Base-by-base conservation (phyloP, 2,888 invertebrate species). In the Parelbella ahira region DNA sequence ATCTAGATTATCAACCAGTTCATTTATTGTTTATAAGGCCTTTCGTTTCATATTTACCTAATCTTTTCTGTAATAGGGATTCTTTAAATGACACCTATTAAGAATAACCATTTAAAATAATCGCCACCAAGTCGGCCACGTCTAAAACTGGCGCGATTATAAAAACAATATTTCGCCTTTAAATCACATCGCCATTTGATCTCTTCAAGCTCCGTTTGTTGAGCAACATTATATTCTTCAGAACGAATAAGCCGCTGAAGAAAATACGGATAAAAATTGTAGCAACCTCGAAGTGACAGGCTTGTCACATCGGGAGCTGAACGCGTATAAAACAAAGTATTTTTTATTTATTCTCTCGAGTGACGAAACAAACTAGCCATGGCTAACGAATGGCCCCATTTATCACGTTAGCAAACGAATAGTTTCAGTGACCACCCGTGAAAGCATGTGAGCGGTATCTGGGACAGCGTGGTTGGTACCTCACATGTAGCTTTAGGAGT, bases 381-480 rank as follows among this genome's bases (percentile, higher is more conserved):
- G 28, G 25, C 7, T 39, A 44, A 48, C 45, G 42, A 48, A 50
- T 46, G 44, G 29, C 10, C 24, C 20, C 44, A 44, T 44, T 42
- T 38, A 30, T 46, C 41, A 42, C 20, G 45, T 32, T 44, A 32
- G 15, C 42, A 11, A 28, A 25, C 33, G 27, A 33, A 21, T 13
- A 33, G 39, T 25, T 30, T 33, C 25, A 20, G 20, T 33, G 27
- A n/a, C 41, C 41, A 41, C 41, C 37, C 41, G 33, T 15, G 10
- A 19, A 20, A 11, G 24, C n/a, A n/a, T 4, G 39, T 1, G 15
- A 1, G 7, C 7, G 23, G 24, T 19, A 32, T 33, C 25, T 33
- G 20, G 41, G 27, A 2, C 41, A 10, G 3, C 20, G 19, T 29
- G 23, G 23, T 4, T 10, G 24, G 19, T 10, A 24, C 37, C 27